phyloP scores from a whole-genome alignment of 2,797 vertebrate species.

The Crenichthys baileyi region DNA sequence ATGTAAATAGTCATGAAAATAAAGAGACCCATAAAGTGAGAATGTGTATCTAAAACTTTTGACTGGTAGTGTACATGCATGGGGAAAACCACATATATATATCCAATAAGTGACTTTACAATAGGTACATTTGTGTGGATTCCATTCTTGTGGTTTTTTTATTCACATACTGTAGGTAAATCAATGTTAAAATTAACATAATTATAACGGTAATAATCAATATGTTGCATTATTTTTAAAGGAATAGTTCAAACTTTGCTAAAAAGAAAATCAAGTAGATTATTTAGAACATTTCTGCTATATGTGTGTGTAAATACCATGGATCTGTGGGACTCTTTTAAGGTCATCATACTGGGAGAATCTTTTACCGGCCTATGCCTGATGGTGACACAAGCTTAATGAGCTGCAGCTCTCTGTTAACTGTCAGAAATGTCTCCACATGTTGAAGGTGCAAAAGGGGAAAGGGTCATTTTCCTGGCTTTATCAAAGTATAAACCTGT shows the following conservation, averaged over 20 bases:
- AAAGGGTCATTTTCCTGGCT: slow-evolving; percentile 52
- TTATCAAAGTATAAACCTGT: slow-evolving; percentile 71
- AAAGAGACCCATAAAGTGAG: too few species aligned
- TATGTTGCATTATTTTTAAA: neutral
- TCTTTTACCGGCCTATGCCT: neutral
- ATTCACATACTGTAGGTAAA: neutral
- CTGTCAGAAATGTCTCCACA: slow-evolving; percentile 60
- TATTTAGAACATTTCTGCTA: neutral
- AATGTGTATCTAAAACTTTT: too few species aligned
- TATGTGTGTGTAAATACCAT: neutral
- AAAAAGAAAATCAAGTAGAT: neutral
- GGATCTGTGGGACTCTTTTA: neutral
- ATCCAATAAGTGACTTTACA: neutral
- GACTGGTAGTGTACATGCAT: neutral
- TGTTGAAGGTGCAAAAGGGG: slow-evolving; percentile 24
- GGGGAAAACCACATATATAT: neutral
- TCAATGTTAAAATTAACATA: too few species aligned
- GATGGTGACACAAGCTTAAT: slow-evolving; percentile 32
- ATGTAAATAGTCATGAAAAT: too few species aligned
- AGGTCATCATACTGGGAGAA: slow-evolving; percentile 11
- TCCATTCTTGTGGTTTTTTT: neutral
- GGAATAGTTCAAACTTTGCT: neutral
- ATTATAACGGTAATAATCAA: too few species aligned
- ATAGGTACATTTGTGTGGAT: neutral
- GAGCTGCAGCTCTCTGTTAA: slow-evolving; percentile 34